These are phyloP conservation scores for Pseudomyrmex concolor DNA, from an alignment of 1,140 invertebrate species.

Conservation along the genomic window DNA sequence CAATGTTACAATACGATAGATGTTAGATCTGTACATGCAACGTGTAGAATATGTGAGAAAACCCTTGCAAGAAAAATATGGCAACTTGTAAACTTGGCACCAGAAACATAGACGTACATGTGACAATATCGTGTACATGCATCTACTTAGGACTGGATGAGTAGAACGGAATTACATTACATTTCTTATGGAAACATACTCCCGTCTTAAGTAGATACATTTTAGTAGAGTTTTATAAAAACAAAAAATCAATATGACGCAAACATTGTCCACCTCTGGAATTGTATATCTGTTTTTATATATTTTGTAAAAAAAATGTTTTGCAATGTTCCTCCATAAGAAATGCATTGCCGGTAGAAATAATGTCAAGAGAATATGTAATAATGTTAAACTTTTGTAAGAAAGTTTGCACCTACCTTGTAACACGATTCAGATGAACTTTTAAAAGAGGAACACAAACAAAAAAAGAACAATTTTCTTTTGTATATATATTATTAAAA, in stretches of 20 bases:
- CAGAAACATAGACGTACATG: not conserved
- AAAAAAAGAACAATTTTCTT: constrained; percentile 65
- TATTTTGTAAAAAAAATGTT: constrained; percentile 6
- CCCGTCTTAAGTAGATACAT: constrained; percentile 83
- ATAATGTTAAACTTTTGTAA: constrained; percentile 75
- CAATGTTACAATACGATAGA: not conserved
- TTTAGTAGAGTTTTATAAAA: constrained; percentile 52
- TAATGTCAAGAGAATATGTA: constrained; percentile 56
- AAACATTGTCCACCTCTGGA: constrained; percentile 79
- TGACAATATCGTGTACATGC: constrained; percentile 76
- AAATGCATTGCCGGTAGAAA: constrained; percentile 82
- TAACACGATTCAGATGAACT: constrained; percentile 66
- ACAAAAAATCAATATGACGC: constrained; percentile 29
- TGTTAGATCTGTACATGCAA: constrained; percentile 28
- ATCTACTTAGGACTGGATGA: constrained; percentile 83
- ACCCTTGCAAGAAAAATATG: too few species aligned
- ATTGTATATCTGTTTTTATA: constrained; percentile 73
- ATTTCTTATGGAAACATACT: constrained; percentile 83
- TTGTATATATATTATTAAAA: constrained; percentile 22
- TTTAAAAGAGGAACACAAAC: constrained; percentile 68
- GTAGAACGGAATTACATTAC: constrained; percentile 76
- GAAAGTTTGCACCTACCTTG: constrained; percentile 81
- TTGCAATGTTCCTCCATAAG: constrained; percentile 82
- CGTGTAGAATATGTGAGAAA: too few species aligned
- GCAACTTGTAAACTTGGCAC: too few species aligned